phyloP scores from a whole-genome alignment of 2,113 vertebrate species.

The Nanger granti region DNA sequence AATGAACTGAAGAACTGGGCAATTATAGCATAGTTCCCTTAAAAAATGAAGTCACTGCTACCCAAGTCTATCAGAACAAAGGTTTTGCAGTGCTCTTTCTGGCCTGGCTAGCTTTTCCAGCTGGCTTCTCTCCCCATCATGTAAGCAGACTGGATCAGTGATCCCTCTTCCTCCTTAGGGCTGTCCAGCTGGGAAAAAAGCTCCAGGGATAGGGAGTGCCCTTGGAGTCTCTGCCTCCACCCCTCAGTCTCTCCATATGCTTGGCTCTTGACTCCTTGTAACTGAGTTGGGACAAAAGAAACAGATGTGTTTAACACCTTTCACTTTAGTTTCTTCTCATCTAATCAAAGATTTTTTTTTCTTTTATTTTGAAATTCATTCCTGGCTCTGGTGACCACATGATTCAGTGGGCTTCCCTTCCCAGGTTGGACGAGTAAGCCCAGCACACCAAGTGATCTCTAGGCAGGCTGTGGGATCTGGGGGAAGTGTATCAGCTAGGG shows the following conservation, averaged over 20 bases:
- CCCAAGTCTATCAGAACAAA: background rate
- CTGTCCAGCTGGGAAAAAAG: background rate
- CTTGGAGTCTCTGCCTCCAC: background rate
- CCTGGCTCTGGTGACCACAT: background rate
- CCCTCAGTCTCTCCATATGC: accelerated
- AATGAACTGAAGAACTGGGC: background rate
- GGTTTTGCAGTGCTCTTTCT: accelerated
- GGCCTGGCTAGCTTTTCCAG: background rate
- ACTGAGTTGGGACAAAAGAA: background rate
- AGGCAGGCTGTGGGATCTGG: background rate
- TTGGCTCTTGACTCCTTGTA: too few species aligned
- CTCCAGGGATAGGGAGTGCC: background rate
- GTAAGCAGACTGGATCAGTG: accelerated
- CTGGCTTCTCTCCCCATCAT: too few species aligned
- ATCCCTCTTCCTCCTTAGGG: accelerated
- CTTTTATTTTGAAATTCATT: background rate
- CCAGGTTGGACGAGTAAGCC: background rate
- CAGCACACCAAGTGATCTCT: background rate
- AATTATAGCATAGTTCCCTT: background rate
- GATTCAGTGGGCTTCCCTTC: background rate
- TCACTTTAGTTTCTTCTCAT: background rate
- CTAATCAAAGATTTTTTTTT: background rate
- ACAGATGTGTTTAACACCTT: background rate
- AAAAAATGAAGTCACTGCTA: background rate
- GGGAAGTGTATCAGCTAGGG: too few species aligned